Base-by-base conservation (phyloP, 53 echinoderm and acorn worm genomes). In the Echinarachnius parma region DNA sequence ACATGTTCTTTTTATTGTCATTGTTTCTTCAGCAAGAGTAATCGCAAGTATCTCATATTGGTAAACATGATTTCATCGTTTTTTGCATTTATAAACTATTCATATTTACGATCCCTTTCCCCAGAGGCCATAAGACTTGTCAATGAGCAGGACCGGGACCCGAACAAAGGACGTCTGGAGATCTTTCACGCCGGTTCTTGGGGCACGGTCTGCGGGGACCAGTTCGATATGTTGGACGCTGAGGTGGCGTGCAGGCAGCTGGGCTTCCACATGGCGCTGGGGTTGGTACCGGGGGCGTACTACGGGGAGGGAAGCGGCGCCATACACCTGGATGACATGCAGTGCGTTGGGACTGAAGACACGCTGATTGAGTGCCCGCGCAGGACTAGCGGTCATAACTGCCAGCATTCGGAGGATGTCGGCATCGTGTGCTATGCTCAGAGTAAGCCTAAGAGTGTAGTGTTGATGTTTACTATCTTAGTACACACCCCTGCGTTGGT, bases 301-400 rank as follows among this genome's bases (percentile, higher is more conserved):
- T 84, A 68, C 28, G 78, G 84, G 23, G 29, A 34, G 16, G 78
- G 84, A 0, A 24, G 36, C 0, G 84, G 84, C 4, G 21, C 46
- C 1, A 78, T 84, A 28, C 44, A 60, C 1, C 22, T 70, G 4
- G 50, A 70, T 16, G 53, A 78, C 37, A 53, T 84, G 25, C 24
- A 20, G 9, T 84, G 84, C 28, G 50, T 24, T 2, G 83, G 83
- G 4, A 48, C 5, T 0, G 83, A 83, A 34, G 15, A 1, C 4
- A 46, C n/a, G 8, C 45, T 78, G 20, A 34, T 64, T 21, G 52
- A 78, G 25, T 78, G 78, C 15, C 63, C 49, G 5, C 64, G 34
- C 3, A 32, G 61, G 21, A 69, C 32, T 25, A 4, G 34, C 1
- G n/a, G 26, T 5, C 44, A 32, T 46, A 31, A 64, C 35, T 64